Conservation (phyloP, 2,113 vertebrate species). For the Clupea harengus region DNA sequence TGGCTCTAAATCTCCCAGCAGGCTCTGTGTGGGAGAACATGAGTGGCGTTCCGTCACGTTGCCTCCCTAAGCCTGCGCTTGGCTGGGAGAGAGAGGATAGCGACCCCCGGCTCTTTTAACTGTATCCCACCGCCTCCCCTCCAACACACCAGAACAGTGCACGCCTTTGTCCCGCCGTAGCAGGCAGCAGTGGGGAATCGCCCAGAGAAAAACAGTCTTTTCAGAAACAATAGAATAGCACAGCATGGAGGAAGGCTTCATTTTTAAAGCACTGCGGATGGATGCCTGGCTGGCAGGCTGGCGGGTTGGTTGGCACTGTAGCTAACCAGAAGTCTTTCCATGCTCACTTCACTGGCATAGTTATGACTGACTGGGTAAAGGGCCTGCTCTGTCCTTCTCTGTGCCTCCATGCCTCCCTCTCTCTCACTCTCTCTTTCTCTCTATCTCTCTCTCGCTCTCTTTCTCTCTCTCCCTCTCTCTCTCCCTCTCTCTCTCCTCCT, state of each 20-base stretch:
- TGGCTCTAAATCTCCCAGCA: neutral
- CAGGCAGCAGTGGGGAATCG: conserved; percentile 25
- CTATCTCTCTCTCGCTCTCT: conserved; percentile 15
- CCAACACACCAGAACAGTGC: conserved; percentile 29
- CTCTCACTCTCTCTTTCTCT: conserved; percentile 12
- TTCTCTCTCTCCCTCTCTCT: neutral
- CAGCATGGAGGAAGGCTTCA: conserved; percentile 45
- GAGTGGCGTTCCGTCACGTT: neutral
- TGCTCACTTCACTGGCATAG: neutral
- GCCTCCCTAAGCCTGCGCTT: neutral
- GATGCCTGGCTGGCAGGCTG: too few relatives aligned
- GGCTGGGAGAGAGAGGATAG: neutral
- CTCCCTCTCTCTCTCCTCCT: neutral
- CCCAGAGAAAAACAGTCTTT: conserved; percentile 34
- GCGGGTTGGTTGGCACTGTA: neutral
- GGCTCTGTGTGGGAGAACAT: neutral
- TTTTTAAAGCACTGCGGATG: conserved; percentile 39
- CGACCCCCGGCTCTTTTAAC: neutral
- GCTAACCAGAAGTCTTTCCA: neutral
- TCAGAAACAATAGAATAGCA: conserved; percentile 38
- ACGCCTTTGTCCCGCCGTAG: conserved; percentile 22
- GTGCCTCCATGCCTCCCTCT: conserved; percentile 35
- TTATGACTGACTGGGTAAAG: neutral
- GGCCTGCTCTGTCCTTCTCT: neutral
- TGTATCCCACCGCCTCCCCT: neutral